phyloP scores from a whole-genome alignment of 2,797 vertebrate genomes.

The Smutsia temminckii region DNA sequence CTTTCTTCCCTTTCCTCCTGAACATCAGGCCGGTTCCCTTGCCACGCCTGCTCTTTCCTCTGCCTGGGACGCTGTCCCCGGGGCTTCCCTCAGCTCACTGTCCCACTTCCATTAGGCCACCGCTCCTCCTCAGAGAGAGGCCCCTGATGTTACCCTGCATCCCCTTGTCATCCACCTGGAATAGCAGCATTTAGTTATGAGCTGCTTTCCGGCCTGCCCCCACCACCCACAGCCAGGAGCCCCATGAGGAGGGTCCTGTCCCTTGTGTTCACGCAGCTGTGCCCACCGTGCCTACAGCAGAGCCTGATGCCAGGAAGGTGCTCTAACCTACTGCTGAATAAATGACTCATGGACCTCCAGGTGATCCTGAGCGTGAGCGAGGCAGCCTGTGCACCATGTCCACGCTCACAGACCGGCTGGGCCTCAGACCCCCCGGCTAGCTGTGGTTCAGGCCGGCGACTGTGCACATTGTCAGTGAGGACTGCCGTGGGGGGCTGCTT shows the following conservation, averaged over 20 bases:
- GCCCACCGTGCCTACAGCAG: background rate
- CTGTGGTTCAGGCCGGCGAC: background rate
- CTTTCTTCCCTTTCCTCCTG: background rate
- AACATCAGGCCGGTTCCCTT: accelerated
- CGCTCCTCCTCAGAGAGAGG: background rate
- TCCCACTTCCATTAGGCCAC: background rate
- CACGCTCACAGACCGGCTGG: too few relatives aligned
- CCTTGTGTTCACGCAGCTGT: background rate
- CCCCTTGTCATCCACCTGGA: background rate
- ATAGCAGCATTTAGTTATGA: background rate
- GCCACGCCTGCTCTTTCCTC: background rate
- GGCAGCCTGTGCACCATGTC: background rate
- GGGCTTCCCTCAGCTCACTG: too few relatives aligned
- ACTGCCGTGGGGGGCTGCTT: background rate
- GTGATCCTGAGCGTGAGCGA: background rate
- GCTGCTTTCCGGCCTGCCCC: background rate
- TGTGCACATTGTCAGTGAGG: background rate
- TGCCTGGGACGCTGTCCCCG: background rate
- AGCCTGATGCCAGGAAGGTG: background rate
- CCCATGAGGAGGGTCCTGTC: background rate
- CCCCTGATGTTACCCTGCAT: background rate
- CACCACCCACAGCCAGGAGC: accelerated
- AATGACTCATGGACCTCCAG: too few relatives aligned
- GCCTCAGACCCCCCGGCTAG: background rate
- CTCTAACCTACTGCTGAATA: background rate